Percentiles rank a stretch among this genome's conserved stretches.
Evolutionary conservation across 2,797 vertebrate genomes (phyloP).

Genomic region (Oceanodroma leucorhoa): DNA sequence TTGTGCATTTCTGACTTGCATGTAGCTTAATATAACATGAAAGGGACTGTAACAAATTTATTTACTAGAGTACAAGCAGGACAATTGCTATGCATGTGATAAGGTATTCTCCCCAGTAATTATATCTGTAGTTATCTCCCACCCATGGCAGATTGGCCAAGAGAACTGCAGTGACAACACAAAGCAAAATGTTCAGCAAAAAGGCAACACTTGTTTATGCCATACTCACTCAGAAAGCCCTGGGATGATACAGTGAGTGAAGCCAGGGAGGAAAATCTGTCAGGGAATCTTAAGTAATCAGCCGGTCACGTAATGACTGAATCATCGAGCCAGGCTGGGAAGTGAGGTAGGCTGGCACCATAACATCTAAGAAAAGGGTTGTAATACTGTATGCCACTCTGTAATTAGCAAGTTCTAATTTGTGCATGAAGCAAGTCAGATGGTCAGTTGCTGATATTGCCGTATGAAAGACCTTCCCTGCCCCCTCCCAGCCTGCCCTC

Average conservation of each 20-base stretch:
- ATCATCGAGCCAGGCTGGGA: constrained; percentile 50
- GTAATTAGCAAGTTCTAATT: constrained; percentile 41
- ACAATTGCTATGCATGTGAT: not conserved
- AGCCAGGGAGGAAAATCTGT: constrained; percentile 37
- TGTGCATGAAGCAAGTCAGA: constrained; percentile 18
- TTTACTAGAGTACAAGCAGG: not conserved
- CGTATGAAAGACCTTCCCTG: not conserved
- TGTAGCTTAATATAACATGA: not conserved
- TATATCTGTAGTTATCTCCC: not conserved
- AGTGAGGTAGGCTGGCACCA: constrained; percentile 68
- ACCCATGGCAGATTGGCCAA: not conserved
- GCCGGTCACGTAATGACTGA: constrained; percentile 58
- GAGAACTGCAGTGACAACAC: not conserved
- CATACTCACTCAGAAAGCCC: not conserved
- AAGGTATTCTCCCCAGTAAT: not conserved
- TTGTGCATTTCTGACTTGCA: not conserved
- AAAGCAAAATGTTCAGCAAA: constrained; percentile 9
- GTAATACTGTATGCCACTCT: constrained; percentile 58
- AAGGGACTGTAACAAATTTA: not conserved
- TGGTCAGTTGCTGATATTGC: constrained; percentile 25
- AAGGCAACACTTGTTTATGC: constrained; percentile 41
- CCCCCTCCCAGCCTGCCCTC: not conserved
- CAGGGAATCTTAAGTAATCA: constrained; percentile 63
- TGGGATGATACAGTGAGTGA: not conserved
- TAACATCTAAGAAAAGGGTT: constrained; percentile 65